Evolutionary conservation across 2,888 invertebrate species (phyloP).

Genomic region (Rotaria sp.): DNA sequence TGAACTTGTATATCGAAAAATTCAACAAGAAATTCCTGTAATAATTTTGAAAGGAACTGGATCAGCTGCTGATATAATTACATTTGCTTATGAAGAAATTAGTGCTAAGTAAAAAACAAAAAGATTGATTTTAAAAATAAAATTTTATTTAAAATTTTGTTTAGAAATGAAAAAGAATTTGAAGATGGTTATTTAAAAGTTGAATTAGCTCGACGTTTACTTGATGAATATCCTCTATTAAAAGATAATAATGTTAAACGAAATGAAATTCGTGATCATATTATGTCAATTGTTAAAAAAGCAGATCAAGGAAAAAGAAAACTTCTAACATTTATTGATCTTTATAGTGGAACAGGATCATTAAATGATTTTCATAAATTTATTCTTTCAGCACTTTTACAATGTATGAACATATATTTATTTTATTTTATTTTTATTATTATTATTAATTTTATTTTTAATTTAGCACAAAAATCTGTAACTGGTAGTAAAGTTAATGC

Average conservation of each 20-base stretch:
- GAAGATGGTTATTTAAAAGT: slow-evolving; percentile 52
- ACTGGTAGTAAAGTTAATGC: slow-evolving; percentile 43
- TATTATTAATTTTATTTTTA: background rate
- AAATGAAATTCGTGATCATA: slow-evolving; percentile 51
- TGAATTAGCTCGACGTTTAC: slow-evolving; percentile 52
- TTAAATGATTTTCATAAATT: slow-evolving; percentile 52
- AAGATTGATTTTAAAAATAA: background rate
- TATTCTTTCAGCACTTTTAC: slow-evolving; percentile 52
- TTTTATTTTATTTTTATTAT: background rate
- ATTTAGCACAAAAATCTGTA: slow-evolving; percentile 43
- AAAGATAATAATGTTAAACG: slow-evolving; percentile 51
- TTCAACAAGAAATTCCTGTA: slow-evolving; percentile 52
- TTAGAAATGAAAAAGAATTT: slow-evolving; percentile 48
- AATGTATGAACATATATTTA: slow-evolving; percentile 46
- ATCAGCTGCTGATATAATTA: slow-evolving; percentile 52
- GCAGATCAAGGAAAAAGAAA: slow-evolving; percentile 49
- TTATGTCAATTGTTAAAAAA: slow-evolving; percentile 51
- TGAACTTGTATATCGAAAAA: slow-evolving; percentile 49
- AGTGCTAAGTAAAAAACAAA: slow-evolving; percentile 44
- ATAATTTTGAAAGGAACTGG: slow-evolving; percentile 54
- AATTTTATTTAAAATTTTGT: slow-evolving; percentile 5
- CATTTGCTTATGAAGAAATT: slow-evolving; percentile 52
- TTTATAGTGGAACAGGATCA: slow-evolving; percentile 48
- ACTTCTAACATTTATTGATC: slow-evolving; percentile 51
- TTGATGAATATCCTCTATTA: slow-evolving; percentile 48